phyloP scores from a whole-genome alignment of 2,113 vertebrate genomes.

The Chionomys nivalis region DNA sequence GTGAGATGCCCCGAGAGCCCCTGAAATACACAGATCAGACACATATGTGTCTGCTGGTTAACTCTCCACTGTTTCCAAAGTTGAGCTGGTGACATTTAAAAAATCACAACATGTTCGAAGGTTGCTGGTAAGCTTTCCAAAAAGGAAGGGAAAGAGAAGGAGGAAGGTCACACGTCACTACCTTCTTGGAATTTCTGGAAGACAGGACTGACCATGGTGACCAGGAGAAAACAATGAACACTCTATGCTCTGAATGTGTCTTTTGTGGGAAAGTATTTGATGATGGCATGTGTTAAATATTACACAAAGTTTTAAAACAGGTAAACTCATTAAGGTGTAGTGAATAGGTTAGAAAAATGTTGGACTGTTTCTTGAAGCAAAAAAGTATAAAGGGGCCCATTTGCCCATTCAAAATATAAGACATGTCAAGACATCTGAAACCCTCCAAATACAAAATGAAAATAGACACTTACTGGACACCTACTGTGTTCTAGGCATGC shows the following conservation, averaged over 20 bases:
- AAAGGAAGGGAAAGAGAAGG: slow-evolving; percentile 51
- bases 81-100: slow-evolving; percentile 69
- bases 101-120: slow-evolving; percentile 66
- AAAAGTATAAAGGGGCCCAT: not conserved
- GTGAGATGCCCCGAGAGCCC: not conserved
- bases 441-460: not conserved
- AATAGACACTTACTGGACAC: not conserved
- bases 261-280: slow-evolving; percentile 43
- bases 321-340: not conserved
- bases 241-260: slow-evolving; percentile 46
- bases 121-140: slow-evolving; percentile 54
- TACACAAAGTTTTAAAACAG: not conserved
- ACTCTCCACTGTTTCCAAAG: slow-evolving; percentile 44
- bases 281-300: not conserved
- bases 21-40: not conserved
- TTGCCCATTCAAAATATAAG: not conserved
- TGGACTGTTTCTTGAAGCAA: not conserved
- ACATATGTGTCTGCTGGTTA: slow-evolving; percentile 3
- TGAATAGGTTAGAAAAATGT: slow-evolving; percentile 20
- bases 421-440: not conserved
- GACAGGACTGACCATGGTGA: slow-evolving; percentile 65
- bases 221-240: slow-evolving; percentile 59
- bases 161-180: slow-evolving; percentile 73
- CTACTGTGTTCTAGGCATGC: slow-evolving; percentile 17
- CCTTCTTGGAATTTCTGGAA: slow-evolving; percentile 78